These are phyloP conservation scores for Lineus longissimus DNA, from an alignment of 1,140 invertebrate species.

Conservation along the genomic window DNA sequence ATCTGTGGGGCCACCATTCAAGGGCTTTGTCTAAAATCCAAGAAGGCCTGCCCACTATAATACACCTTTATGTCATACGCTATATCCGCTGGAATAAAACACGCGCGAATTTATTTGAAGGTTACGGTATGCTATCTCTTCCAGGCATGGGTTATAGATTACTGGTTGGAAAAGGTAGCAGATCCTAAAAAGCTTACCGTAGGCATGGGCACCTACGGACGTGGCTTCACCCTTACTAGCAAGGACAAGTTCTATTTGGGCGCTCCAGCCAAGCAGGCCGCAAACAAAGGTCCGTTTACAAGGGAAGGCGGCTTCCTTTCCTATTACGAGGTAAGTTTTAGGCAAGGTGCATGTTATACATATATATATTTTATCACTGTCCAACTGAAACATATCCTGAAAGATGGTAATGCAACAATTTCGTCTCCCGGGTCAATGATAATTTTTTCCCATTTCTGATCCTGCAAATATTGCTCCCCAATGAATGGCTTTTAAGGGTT, in stretches of 20 bases:
- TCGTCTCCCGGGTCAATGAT: background rate
- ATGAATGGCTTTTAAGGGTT: background rate
- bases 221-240: conserved; percentile 77
- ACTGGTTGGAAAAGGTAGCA: conserved; percentile 74
- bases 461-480: background rate
- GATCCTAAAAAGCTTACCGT: conserved; percentile 76
- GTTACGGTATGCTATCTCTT: too few relatives aligned
- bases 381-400: background rate
- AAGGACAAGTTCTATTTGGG: conserved; percentile 65
- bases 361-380: background rate
- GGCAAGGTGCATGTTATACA: background rate
- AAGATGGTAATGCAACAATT: background rate
- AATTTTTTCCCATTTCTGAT: background rate
- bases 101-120: too few relatives aligned
- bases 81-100: too few relatives aligned
- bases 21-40: too few relatives aligned
- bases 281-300: conserved; percentile 47
- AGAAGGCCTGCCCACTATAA: too few relatives aligned
- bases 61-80: too few relatives aligned
- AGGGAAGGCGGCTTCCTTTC: conserved; percentile 32
- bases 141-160: conserved; percentile 29
- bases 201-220: conserved; percentile 85
- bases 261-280: conserved; percentile 67
- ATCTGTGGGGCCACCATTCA: too few relatives aligned
- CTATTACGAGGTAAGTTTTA: conserved; percentile 36